Conservation (phyloP, 2,113 vertebrate genomes). For the Ciconia maguari region DNA sequence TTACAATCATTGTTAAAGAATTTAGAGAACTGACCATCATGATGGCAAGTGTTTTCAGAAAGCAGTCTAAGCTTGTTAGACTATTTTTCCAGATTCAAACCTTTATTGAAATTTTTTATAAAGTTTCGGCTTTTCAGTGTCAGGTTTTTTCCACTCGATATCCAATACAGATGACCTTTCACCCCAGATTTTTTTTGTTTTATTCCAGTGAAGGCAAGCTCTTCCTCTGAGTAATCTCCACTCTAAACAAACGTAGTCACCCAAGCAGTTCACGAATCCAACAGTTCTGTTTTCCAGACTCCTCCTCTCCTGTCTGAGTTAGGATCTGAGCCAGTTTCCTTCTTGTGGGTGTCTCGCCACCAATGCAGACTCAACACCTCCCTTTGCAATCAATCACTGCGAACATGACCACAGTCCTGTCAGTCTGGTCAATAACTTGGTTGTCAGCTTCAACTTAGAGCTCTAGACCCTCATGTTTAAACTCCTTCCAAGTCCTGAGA, state of each 20-base stretch:
- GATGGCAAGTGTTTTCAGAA: neutral
- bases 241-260: neutral
- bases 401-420: accelerated
- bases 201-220: neutral
- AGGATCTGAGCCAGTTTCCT: neutral
- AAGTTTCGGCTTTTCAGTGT: neutral
- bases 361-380: neutral
- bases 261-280: accelerated
- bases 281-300: neutral
- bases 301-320: neutral
- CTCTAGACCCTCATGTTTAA: neutral
- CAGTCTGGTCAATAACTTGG: neutral
- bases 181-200: neutral
- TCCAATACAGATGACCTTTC: neutral
- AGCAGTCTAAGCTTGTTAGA: neutral
- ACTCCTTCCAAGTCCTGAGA: neutral
- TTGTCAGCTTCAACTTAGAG: neutral
- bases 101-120: neutral
- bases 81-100: neutral
- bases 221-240: neutral
- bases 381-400: neutral
- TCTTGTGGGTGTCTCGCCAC: accelerated
- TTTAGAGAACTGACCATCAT: neutral
- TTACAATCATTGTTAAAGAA: neutral
- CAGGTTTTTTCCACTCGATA: neutral